A percentile compares a stretch with the other conserved stretches of the same genome.
Evolutionary conservation across 2,113 vertebrate genomes (phyloP).

Genomic region (Mellivora capensis): DNA sequence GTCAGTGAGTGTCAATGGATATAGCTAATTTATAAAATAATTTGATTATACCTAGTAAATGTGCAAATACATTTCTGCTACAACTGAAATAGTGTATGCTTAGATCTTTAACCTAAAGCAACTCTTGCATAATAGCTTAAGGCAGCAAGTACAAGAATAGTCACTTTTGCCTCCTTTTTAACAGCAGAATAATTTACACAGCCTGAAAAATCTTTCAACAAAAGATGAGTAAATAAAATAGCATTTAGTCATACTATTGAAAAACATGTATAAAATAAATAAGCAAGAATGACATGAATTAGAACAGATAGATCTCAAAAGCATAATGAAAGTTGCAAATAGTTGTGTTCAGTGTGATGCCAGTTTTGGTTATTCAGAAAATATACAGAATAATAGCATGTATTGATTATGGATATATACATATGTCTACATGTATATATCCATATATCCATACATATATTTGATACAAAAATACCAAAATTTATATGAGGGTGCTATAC

Average conservation of each 20-base stretch:
- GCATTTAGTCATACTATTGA: neutral
- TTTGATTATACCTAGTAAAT: neutral
- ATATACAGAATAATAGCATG: neutral
- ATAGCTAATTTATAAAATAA: neutral
- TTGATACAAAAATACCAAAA: neutral
- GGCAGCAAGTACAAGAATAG: neutral
- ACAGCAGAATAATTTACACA: neutral
- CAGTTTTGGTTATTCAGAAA: neutral
- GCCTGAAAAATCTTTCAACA: neutral
- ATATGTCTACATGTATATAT: too few species aligned
- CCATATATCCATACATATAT: too few species aligned
- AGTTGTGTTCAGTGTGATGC: neutral
- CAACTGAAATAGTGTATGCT: neutral
- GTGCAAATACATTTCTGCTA: neutral
- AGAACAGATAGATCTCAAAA: neutral
- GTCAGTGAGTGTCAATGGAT: neutral
- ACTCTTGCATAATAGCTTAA: neutral
- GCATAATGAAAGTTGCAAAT: neutral
- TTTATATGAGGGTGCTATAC: rapidly evolving
- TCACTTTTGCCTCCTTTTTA: neutral
- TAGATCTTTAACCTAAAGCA: neutral
- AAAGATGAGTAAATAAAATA: neutral
- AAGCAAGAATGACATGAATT: neutral
- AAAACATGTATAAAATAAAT: neutral
- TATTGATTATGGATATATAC: neutral